Evolutionary conservation across 2,113 vertebrate species (phyloP).

Genomic region (Petrocephalus zakoni): DNA sequence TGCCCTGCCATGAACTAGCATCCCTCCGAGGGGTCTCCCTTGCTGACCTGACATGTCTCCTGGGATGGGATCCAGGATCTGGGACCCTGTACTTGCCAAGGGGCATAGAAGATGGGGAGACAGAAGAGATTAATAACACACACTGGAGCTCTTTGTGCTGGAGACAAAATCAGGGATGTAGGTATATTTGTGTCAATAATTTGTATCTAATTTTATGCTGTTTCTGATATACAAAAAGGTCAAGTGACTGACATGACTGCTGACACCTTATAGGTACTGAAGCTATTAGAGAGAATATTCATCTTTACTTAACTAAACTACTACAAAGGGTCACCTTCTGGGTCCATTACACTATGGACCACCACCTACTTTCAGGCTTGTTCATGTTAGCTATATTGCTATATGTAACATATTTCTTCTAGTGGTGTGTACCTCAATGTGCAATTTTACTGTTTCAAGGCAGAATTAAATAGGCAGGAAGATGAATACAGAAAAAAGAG

Average conservation of each 20-base stretch:
- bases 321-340: constrained; percentile 3
- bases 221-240: constrained; percentile 34
- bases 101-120: not conserved
- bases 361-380: not conserved
- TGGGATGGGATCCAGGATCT: not conserved
- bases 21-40: too few relatives aligned
- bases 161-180: not conserved
- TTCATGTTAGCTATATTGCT: not conserved
- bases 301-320: constrained; percentile 21
- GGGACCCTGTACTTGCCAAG: not conserved
- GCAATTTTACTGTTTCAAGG: not conserved
- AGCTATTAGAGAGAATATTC: constrained; percentile 26
- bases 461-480: not conserved
- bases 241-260: constrained; percentile 20
- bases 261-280: constrained; percentile 41
- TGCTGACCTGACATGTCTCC: not conserved
- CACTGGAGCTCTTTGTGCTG: not conserved
- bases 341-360: not conserved
- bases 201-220: not conserved
- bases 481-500: not conserved
- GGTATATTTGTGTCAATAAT: not conserved
- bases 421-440: not conserved
- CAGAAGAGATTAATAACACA: not conserved
- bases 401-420: not conserved
- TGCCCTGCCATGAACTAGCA: too few relatives aligned